These are phyloP conservation scores for Sebastes ruberrimus DNA, from an alignment of 2,797 vertebrate species.

Conservation along the genomic window DNA sequence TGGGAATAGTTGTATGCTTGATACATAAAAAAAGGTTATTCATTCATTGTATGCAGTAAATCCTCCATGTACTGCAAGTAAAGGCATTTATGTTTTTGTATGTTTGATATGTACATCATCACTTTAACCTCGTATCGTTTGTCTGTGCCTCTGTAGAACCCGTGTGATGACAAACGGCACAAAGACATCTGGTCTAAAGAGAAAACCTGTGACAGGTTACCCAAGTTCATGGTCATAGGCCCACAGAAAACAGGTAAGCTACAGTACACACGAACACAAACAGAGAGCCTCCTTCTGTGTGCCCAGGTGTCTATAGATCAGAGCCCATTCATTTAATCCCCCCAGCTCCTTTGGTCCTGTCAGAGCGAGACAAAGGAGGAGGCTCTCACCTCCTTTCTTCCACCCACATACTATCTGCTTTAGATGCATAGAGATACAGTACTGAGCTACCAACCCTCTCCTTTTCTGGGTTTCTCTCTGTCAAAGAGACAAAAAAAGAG, in stretches of 20 bases:
- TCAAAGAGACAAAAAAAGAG: slow-evolving; percentile 27
- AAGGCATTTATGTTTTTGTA: neutral
- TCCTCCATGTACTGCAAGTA: neutral
- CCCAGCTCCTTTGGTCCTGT: slow-evolving; percentile 49
- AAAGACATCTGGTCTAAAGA: slow-evolving; percentile 99
- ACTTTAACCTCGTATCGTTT: slow-evolving; percentile 19
- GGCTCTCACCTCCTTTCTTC: slow-evolving; percentile 47
- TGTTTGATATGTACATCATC: neutral
- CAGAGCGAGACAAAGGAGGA: slow-evolving; percentile 61
- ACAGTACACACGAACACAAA: slow-evolving; percentile 18
- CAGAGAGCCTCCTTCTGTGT: slow-evolving; percentile 41
- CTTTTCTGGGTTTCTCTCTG: slow-evolving; percentile 15
- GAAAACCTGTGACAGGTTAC: slow-evolving; percentile 95
- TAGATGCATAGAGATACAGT: slow-evolving; percentile 46
- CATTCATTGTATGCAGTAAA: neutral
- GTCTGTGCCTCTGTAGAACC: slow-evolving; percentile 83
- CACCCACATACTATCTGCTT: slow-evolving; percentile 54
- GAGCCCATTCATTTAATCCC: slow-evolving; percentile 64
- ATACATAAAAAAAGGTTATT: neutral
- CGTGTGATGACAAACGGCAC: slow-evolving; percentile 95
- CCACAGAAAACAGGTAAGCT: slow-evolving; percentile 96
- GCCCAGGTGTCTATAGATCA: slow-evolving; percentile 56
- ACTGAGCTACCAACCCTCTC: slow-evolving; percentile 1
- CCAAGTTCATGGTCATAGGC: slow-evolving; percentile 95
- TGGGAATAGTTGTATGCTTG: neutral